Base-by-base conservation (phyloP, 2,113 vertebrate species). In the Nothoprocta perdicaria region DNA sequence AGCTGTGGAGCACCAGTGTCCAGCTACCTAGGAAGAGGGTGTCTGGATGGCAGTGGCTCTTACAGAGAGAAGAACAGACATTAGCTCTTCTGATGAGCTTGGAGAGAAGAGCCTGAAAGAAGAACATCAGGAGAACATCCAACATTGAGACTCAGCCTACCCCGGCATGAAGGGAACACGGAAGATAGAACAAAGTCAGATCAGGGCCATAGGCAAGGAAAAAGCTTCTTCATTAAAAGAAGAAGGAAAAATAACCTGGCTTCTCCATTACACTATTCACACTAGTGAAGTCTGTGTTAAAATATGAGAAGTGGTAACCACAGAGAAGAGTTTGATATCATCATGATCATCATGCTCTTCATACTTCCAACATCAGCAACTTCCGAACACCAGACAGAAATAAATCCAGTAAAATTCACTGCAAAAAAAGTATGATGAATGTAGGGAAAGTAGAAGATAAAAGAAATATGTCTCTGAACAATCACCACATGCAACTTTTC, bases 11-110 rank as follows among this genome's bases (percentile, higher is more conserved):
- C 41, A 7, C 9, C 15, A 43, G 24, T 0, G 1, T 40, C 52
- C 48, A 3, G 2, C 1, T 5, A 21, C 14, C 27, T 50, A 3
- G 22, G 24, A 50, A 69, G 50, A 0, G 1, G 8, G 14, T 10
- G 6, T 26, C 26, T 45, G 50, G 55, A 11, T 9, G 31, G 58
- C 58, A 84, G 78, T 1, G 1, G n/a, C 35, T 79, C 19, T 69
- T 41, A 3, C 41, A 76, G n/a, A 41, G 40, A 15, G 41, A 46
- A 26, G 1, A 57, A 66, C 35, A 21, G 68, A 84, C 1, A 1
- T 19, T 50, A 57, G 26, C 62, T 83, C 16, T 43, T 75, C 61
- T n/a, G 23, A 43, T 15, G 16, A 18, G 40, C 29, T 66, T 43
- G 63, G 41, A 27, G 43, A 62, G 33, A 62, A 43, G 12, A 74